Base-by-base conservation (phyloP, 2,888 invertebrate species). In the Choreutis nemorana region DNA sequence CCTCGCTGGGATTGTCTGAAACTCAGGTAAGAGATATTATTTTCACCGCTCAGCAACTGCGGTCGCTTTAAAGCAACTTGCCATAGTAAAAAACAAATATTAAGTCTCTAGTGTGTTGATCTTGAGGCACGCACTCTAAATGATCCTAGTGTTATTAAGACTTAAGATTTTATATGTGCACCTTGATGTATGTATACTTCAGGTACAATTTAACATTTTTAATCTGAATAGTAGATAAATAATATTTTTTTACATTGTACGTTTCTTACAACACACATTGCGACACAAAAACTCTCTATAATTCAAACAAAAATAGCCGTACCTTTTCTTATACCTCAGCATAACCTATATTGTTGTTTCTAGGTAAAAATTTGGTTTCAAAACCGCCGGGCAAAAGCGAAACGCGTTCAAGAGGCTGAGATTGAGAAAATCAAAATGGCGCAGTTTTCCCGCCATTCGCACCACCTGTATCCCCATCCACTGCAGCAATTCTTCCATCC, bases 11-110 rank as follows among this genome's bases (percentile, higher is more conserved):
- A 55, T 83, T 98, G 2, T 70, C 77, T 27, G 78, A 77, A 41
- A 77, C 77, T 29, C 77, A 78, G 70, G 78, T 75, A 30, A 50
- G 36, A 27, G 18, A 18, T 9, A 21, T n/a, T 7, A n/a, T n/a
- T n/a, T 98, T 98, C 81, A 97, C 97, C n/a, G 95, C 97, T 2
- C 94, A 97, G 59, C 98, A 98, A 60, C 83, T 98, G 28, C 77
- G 96, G 37, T 91, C 96, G 2, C 78, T 98, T 41, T 98, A 98
- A 75, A 90, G 93, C 78, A 98, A 98, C 80, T 98, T 98, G 4
- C 23, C 5, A 11, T 9, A 5, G 9, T 11, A 23, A 23, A 7
- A 23, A 23, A n/a, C n/a, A n/a, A n/a, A n/a, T n/a, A n/a, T n/a
- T n/a, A n/a, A n/a, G n/a, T n/a, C n/a, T n/a, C n/a, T n/a, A n/a